Evolutionary conservation across 2,113 vertebrate species (phyloP).

Genomic region (Myrmecobius fasciatus): DNA sequence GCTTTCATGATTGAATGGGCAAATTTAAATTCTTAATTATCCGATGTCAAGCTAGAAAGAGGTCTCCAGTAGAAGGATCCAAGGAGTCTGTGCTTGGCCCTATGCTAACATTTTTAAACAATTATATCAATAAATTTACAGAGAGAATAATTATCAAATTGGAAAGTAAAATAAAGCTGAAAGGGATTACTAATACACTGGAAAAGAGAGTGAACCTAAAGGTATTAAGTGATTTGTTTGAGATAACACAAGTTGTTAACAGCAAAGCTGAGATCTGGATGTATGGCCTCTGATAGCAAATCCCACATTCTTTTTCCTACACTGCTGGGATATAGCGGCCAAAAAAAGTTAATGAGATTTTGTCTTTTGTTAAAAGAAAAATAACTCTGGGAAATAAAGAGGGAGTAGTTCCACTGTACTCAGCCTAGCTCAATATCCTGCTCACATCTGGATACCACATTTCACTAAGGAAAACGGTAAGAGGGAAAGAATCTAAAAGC

Average conservation of each 20-base stretch:
- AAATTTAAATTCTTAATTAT: neutral
- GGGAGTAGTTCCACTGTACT: neutral
- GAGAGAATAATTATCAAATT: neutral
- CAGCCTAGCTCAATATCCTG: neutral
- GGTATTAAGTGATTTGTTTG: neutral
- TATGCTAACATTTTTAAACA: neutral
- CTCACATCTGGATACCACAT: neutral
- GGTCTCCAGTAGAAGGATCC: neutral
- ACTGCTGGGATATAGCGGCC: neutral
- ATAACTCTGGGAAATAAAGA: neutral
- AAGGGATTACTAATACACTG: neutral
- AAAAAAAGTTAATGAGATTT: neutral
- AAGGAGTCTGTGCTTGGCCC: neutral
- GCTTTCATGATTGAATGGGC: neutral
- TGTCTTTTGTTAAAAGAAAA: neutral
- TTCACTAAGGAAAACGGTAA: neutral
- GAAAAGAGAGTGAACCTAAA: neutral
- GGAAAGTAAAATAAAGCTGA: neutral
- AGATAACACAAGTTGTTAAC: neutral
- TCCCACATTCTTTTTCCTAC: neutral
- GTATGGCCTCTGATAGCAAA: neutral
- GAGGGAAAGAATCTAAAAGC: neutral
- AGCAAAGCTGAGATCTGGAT: neutral
- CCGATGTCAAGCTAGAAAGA: neutral
- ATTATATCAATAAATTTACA: neutral